Evolutionary conservation across 2,113 vertebrate species (phyloP), one percentile per base, ranked within the genome.

Genomic region (Ciconia maguari): DNA sequence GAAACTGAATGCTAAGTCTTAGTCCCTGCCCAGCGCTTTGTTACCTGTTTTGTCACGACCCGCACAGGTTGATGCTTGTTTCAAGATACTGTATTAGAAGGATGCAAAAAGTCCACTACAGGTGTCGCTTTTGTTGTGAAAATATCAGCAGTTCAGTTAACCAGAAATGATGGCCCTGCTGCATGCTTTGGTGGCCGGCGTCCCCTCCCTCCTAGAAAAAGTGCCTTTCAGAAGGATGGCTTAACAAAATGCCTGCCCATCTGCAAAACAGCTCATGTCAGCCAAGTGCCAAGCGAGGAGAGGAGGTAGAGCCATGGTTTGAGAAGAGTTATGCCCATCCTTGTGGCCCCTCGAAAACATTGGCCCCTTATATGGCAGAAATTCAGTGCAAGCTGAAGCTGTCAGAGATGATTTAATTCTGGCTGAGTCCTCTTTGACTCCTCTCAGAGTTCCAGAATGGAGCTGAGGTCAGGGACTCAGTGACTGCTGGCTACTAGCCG

Each of bases 371-470:
- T 86, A 95, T 83, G 76, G 95, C 83, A 85, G 83, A 82, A 82
- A 91, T 64, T 36, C 44, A 68, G 83, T 10, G n/a, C 0, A 1
- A 87, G 75, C 26, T 62, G 69, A 93, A 92, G 76, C 90, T 92
- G 77, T 87, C 83, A 90, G 80, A 89, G 49, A 77, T 77, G 32
- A 92, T 89, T 90, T 87, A 88, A 68, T 87, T 94, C 82, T 76
- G 87, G 54, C 71, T 86, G 90, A 92, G 54, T 80, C 83, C 90
- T 93, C 83, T 95, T 94, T 90, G 88, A 94, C 64, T 87, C 60
- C 52, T 81, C 72, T 78, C 55, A 52, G 79, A 94, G 82, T 66
- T 51, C 82, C 84, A 90, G 58, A 92, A 66, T 42, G 72, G 93
- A 94, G 89, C 76, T 42, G 87, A 95, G 83, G 76, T 91, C 92